These are phyloP conservation scores for Capitulum mitella DNA, from an alignment of 2,888 invertebrate species.

Conservation along the genomic window DNA sequence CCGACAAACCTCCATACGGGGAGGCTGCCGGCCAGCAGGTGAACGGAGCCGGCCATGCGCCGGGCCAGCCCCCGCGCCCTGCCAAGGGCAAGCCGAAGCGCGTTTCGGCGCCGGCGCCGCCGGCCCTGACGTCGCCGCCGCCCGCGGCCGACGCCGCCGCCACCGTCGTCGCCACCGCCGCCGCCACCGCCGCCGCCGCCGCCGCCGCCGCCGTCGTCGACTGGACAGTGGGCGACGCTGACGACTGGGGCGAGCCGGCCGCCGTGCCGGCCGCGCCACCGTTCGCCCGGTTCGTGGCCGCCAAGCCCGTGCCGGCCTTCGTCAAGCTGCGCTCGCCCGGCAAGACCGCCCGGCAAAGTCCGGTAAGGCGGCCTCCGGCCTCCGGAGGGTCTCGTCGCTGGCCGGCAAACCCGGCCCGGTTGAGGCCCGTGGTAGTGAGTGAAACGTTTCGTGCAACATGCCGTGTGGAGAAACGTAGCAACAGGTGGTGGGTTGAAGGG, in stretches of 20 bases:
- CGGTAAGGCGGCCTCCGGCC: background rate
- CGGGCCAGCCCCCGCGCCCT: too few species aligned
- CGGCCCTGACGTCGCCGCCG: background rate
- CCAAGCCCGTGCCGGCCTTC: background rate
- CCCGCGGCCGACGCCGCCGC: too few species aligned
- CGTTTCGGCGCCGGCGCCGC: background rate
- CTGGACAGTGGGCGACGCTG: background rate
- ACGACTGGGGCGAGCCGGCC: slow-evolving; percentile 11
- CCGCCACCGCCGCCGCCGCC: background rate
- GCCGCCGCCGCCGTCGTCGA: background rate
- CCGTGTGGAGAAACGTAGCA: too few species aligned
- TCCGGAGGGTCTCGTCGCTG: too few species aligned
- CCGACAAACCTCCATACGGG: too few species aligned
- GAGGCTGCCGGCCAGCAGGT: too few species aligned
- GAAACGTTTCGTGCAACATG: too few species aligned
- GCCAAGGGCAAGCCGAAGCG: background rate
- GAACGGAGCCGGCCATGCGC: too few species aligned
- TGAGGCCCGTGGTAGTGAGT: too few species aligned
- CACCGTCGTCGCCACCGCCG: too few species aligned
- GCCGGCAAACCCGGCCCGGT: too few species aligned
- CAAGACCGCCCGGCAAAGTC: background rate
- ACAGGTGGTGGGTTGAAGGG: too few species aligned
- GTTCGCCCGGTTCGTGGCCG: background rate
- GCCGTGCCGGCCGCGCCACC: background rate
- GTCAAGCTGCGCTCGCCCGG: background rate